Evolutionary conservation across 2,888 invertebrate species (phyloP), one percentile per base, ranked within the genome.

Genomic region (Luperina testacea): DNA sequence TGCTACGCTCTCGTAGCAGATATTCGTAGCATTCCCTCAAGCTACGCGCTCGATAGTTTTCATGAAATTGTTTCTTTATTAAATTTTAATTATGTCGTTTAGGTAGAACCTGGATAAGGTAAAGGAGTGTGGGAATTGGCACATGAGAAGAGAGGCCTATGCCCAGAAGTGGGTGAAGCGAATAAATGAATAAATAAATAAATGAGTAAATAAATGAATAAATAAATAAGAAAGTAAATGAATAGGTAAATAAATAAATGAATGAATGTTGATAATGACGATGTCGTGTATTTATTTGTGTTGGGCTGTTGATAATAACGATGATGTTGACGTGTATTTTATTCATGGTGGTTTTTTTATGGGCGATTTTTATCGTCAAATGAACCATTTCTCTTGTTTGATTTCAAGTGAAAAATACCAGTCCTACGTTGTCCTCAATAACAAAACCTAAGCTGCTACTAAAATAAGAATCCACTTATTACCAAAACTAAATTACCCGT

Each of bases 1-100:
- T 38, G 63, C 84, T 83, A 83, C 84, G 38, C 24, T 11, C 11
- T 65, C 64, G 80, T 78, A 83, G 78, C 38, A 80, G 3, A 17
- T 27, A 17, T 27, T 68, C 64, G 82, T 80, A 61, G 45, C 24
- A 20, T 6, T 32, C 6, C 13, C 5, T n/a, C 9, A 9, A 45
- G 42, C 42, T 75, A 53, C 74, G 20, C 15, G 38, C 1, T 6
- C 0, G 1, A 4, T 1, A 9, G 3, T 24, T 45, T 32, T 48
- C 17, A 75, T 32, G 2, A 32, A 48, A 20, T 20, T 8, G 9
- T n/a, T 48, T 32, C 24, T 15, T n/a, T 24, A 24, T 11, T 3
- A 17, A 9, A 45, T 42, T 45, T 13, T 3, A 71, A 48, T 13
- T 38, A 24, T 24, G 8, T 65, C 8, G 65, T 38, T 24, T 38